Conservation (phyloP, 2,113 vertebrate genomes). For the Caracal caracal region DNA sequence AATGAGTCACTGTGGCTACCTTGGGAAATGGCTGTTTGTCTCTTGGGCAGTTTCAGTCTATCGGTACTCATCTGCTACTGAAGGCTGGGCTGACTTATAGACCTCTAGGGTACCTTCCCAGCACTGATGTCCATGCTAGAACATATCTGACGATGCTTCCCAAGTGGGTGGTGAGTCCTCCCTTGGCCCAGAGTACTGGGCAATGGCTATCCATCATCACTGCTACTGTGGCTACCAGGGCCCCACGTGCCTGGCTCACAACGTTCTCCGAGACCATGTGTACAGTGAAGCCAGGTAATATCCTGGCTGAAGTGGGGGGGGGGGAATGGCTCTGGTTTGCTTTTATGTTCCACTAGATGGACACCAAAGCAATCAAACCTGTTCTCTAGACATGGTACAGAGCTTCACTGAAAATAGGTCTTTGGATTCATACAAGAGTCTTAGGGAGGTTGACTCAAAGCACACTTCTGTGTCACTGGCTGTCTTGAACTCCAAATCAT, state of each 20-base stretch:
- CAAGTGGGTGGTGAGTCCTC: neutral
- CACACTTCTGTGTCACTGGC: neutral
- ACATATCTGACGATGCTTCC: neutral
- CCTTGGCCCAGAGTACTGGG: neutral
- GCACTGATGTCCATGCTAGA: neutral
- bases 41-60: neutral
- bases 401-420: neutral
- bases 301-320: neutral
- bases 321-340: neutral
- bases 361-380: neutral
- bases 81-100: neutral
- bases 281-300: neutral
- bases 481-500: neutral
- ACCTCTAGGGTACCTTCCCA: accelerated
- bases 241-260: accelerated
- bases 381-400: neutral
- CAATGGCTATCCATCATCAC: accelerated
- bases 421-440: neutral
- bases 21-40: neutral
- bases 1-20: neutral
- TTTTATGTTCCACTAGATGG: neutral
- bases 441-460: neutral
- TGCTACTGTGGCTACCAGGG: accelerated
- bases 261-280: accelerated
- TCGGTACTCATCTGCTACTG: neutral